Evolutionary conservation across 2,888 invertebrate species (phyloP), one percentile per base, ranked within the genome.

Genomic region (Hedya salicella): DNA sequence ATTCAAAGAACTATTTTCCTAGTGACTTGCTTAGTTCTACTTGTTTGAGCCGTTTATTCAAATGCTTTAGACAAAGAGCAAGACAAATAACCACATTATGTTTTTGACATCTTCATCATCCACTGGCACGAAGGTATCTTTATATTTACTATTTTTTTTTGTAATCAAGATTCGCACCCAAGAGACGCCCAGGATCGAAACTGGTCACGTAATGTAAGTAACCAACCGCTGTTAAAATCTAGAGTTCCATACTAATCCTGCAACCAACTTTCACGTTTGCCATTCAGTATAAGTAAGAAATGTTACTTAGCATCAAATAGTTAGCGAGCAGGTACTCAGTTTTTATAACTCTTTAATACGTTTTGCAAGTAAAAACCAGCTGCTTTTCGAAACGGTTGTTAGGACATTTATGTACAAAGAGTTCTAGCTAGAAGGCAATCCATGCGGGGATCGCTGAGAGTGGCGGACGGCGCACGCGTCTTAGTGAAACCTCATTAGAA

Each of bases 401-500:
- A 21, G 21, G 42, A 16, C 39, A 48, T 39, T 59, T 52, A 62
- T 59, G 66, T 57, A 68, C 68, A 72, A 73, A 74, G 69, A 74
- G 71, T 72, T 76, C 69, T 73, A 76, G 72, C 74, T 74, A 66
- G 71, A 75, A 73, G 73, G 79, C 75, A 82, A 78, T 73, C 73
- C 75, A 74, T 72, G 69, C 64, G 46, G 67, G 69, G 71, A 74
- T 74, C 73, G 70, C 70, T 53, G 67, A 72, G 73, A 71, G 70
- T 66, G 79, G 78, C 79, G 79, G 82, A 78, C 80, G 77, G 78
- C 76, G 80, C 81, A 80, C 76, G 78, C 81, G 77, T 79, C 80
- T 78, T 76, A 75, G 75, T 81, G 84, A 85, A 88, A 87, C 88
- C 89, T 92, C 91, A 91, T 92, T 91, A 92, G 91, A 92, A 92